Conservation (phyloP, 1,140 invertebrate genomes). For the Oreohelix idahoensis region DNA sequence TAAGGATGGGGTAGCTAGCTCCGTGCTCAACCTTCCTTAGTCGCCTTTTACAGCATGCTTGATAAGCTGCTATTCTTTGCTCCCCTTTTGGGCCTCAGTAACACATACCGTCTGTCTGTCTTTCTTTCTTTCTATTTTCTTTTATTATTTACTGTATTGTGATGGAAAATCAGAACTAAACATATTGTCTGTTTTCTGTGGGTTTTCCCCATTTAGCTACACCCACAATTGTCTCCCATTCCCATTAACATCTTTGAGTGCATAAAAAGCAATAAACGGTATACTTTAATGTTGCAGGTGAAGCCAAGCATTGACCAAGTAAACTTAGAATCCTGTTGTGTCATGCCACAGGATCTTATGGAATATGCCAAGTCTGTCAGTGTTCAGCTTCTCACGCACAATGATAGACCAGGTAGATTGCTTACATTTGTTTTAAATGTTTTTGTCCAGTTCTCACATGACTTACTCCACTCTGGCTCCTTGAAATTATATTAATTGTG, state of each 20-base stretch:
- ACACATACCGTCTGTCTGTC: too few species aligned
- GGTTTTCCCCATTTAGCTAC: not conserved
- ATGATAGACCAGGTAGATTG: conserved; percentile 85
- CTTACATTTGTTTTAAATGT: not conserved
- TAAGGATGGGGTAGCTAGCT: too few species aligned
- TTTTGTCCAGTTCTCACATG: not conserved
- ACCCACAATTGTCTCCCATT: not conserved
- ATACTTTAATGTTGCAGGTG: conserved; percentile 74
- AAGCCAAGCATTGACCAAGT: conserved; percentile 95
- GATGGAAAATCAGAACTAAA: too few species aligned
- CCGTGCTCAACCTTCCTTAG: too few species aligned
- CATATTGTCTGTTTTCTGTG: too few species aligned
- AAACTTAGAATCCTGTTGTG: conserved; percentile 94
- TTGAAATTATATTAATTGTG: not conserved
- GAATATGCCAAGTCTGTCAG: conserved; percentile 91
- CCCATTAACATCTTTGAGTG: too few species aligned
- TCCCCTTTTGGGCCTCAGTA: too few species aligned
- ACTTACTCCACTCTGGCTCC: too few species aligned
- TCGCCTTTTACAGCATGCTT: too few species aligned
- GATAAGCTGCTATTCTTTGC: too few species aligned
- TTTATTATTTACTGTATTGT: too few species aligned
- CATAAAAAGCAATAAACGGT: not conserved
- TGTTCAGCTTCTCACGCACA: conserved; percentile 95
- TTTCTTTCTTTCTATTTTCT: too few species aligned
- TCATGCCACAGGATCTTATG: conserved; percentile 91